Evolutionary conservation across 2,113 vertebrate genomes (phyloP).

Genomic region (Oreotrochilus melanogaster): DNA sequence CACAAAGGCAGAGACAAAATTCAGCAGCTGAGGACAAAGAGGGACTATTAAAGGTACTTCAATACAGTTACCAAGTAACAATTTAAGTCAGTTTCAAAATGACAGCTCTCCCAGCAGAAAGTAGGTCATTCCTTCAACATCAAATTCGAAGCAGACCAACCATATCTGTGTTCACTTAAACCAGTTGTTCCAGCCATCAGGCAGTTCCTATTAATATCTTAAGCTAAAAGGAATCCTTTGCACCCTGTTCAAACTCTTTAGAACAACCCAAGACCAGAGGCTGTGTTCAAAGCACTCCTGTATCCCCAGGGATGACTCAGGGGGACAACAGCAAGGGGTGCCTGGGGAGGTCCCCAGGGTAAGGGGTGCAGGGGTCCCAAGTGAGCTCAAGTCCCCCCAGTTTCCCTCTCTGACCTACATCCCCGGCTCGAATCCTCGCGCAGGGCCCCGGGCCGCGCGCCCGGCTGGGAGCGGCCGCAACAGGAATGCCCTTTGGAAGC

Average conservation of each 20-base stretch:
- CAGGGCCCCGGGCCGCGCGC: not conserved
- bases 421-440: rapidly evolving
- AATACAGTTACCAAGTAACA: slow-evolving; percentile 26
- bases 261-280: not conserved
- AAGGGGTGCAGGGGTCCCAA: not conserved
- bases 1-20: not conserved
- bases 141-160: not conserved
- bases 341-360: not conserved
- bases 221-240: not conserved
- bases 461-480: not conserved
- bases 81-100: not conserved
- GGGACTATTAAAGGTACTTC: not conserved
- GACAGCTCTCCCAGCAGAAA: not conserved
- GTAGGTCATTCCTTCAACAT: slow-evolving; percentile 6
- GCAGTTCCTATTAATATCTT: not conserved
- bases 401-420: not conserved
- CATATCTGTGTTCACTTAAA: not conserved
- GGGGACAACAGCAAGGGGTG: not conserved
- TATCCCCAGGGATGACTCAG: not conserved
- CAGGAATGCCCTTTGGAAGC: not conserved
- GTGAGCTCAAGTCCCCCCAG: not conserved
- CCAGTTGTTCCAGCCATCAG: not conserved
- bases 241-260: not conserved
- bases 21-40: not conserved
- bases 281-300: not conserved